phyloP scores from a whole-genome alignment of 2,113 vertebrate species.

The Leptobrachium ailaonicum region DNA sequence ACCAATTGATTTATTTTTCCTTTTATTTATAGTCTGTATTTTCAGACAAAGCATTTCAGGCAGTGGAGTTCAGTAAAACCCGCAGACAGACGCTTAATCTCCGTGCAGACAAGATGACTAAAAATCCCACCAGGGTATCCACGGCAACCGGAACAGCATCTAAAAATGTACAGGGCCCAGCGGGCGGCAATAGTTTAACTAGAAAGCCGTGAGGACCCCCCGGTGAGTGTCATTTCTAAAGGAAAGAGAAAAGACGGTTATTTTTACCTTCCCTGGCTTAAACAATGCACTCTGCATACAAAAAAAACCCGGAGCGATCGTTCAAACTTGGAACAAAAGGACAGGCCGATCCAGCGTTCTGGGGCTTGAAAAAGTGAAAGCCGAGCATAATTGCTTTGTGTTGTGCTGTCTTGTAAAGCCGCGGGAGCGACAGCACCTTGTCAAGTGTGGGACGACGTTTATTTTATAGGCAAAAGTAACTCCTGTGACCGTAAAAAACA shows the following conservation, averaged over 20 bases:
- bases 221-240: constrained; percentile 6
- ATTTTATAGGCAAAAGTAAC: no score
- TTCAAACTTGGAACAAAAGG: constrained; percentile 18
- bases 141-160: constrained; percentile 20
- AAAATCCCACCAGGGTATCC: constrained; percentile 4
- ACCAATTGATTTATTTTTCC: background rate
- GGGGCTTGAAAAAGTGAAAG: background rate
- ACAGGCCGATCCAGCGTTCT: background rate
- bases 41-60: background rate
- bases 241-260: constrained; percentile 5
- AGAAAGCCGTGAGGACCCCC: constrained; percentile 17
- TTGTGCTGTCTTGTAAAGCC: background rate
- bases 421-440: background rate
- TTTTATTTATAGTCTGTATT: background rate
- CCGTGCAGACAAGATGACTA: background rate
- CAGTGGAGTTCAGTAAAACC: background rate
- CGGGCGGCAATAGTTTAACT: constrained; percentile 22
- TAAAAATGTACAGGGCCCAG: constrained; percentile 33
- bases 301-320: background rate
- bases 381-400: background rate
- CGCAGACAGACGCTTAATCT: constrained; percentile 12
- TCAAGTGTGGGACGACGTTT: background rate
- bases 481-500: no score
- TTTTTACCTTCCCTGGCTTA: constrained; percentile 21
- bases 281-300: background rate